Conservation (phyloP, 2,797 vertebrate genomes). For the Sorex maritimensis region DNA sequence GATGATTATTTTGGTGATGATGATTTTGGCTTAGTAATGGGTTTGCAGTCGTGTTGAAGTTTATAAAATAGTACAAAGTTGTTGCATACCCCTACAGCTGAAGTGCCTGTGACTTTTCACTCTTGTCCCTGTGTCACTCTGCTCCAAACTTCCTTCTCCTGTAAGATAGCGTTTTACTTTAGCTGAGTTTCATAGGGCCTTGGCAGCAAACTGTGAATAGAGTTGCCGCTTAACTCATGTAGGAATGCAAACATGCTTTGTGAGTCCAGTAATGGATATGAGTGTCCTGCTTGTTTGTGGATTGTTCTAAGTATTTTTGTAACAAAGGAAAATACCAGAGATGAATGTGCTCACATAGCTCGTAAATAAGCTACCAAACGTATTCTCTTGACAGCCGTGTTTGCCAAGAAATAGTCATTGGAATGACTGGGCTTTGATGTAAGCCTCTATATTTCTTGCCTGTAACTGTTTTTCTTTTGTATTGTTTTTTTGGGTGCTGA, state of each 20-base stretch:
- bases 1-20: too few relatives aligned
- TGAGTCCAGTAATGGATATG: neutral
- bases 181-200: slow-evolving; percentile 32
- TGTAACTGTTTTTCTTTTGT: slow-evolving; percentile 9
- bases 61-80: too few relatives aligned
- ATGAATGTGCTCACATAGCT: slow-evolving; percentile 27
- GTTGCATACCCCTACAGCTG: too few relatives aligned
- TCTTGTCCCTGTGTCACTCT: too few relatives aligned
- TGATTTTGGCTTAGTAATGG: too few relatives aligned
- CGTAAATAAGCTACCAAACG: slow-evolving; percentile 19
- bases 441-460: neutral
- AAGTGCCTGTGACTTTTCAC: too few relatives aligned
- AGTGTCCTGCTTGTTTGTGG: slow-evolving; percentile 31
- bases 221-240: neutral
- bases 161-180: slow-evolving; percentile 25
- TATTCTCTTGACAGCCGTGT: slow-evolving; percentile 19
- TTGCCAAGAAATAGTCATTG: slow-evolving; percentile 53
- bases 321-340: slow-evolving; percentile 45
- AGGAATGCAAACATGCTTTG: neutral
- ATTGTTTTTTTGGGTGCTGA: neutral
- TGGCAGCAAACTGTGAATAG: neutral
- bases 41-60: too few relatives aligned
- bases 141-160: neutral
- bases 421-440: neutral
- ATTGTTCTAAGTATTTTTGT: slow-evolving; percentile 54